A percentile compares a stretch with the other conserved stretches of the same genome.
Evolutionary conservation across 2,888 invertebrate species (phyloP).

Genomic region (Cryptophagus acutangulus): DNA sequence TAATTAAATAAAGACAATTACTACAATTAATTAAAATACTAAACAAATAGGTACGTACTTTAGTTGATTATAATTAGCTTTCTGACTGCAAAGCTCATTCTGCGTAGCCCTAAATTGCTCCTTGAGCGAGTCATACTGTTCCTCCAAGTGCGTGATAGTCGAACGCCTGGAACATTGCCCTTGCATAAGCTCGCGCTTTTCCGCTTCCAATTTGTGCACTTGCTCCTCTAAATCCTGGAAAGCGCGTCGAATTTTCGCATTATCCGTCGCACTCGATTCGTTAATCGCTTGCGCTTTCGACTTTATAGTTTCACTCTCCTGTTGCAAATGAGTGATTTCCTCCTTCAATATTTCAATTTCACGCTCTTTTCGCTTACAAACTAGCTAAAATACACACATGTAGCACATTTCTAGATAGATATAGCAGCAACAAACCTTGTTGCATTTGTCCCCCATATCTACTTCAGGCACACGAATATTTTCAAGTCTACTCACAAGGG

Average conservation of each 20-base stretch:
- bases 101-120: slow-evolving; percentile 51
- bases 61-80: slow-evolving; percentile 54
- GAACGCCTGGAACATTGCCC: slow-evolving; percentile 51
- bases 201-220: slow-evolving; percentile 52
- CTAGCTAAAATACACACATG: slow-evolving; percentile 33
- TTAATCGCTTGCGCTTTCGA: slow-evolving; percentile 26
- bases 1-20: slow-evolving; percentile 37
- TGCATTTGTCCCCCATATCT: slow-evolving; percentile 30
- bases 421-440: slow-evolving; percentile 37
- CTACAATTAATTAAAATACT: not conserved
- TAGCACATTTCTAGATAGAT: too few relatives aligned
- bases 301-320: slow-evolving; percentile 57
- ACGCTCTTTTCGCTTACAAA: slow-evolving; percentile 46
- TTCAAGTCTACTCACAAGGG: slow-evolving; percentile 46
- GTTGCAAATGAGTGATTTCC: slow-evolving; percentile 55
- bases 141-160: slow-evolving; percentile 52
- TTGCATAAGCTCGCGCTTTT: slow-evolving; percentile 53
- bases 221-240: slow-evolving; percentile 51
- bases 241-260: slow-evolving; percentile 49
- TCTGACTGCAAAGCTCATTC: slow-evolving; percentile 52
- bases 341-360: slow-evolving; percentile 55
- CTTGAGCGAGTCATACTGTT: slow-evolving; percentile 52
- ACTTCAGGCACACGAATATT: slow-evolving; percentile 18
- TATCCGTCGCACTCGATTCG: slow-evolving; percentile 38
- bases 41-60: slow-evolving; percentile 47